Evolutionary conservation across 2,113 vertebrate genomes (phyloP).

Genomic region (Connochaetes taurinus): DNA sequence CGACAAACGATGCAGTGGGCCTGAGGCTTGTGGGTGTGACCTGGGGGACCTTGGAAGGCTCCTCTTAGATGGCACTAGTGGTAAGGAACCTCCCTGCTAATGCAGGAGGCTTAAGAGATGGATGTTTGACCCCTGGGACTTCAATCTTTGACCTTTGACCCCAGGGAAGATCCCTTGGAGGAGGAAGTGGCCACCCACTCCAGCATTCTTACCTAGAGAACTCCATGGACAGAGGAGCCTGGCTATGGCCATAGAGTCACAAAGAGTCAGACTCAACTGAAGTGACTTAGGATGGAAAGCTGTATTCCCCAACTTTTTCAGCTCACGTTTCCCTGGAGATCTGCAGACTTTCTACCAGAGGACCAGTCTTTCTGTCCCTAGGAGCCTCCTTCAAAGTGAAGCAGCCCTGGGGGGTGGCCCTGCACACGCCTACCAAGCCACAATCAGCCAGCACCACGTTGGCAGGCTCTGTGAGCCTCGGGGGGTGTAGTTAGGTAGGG

Average conservation of each 20-base stretch:
- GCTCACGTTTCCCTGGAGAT: background rate
- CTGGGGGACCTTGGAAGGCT: background rate
- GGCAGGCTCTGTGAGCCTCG: background rate
- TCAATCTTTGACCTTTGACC: background rate
- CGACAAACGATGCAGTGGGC: background rate
- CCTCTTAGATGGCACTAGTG: background rate
- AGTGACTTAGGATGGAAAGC: background rate
- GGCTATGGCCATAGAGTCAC: background rate
- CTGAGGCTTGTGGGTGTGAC: background rate
- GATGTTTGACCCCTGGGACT: background rate
- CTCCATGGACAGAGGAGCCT: background rate
- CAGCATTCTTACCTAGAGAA: background rate
- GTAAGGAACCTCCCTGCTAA: background rate
- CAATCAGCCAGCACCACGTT: accelerated
- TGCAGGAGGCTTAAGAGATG: background rate
- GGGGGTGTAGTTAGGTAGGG: background rate
- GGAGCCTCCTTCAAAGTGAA: background rate
- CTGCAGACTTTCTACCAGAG: background rate
- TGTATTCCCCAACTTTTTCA: background rate
- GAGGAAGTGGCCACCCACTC: background rate
- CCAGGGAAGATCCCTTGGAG: background rate
- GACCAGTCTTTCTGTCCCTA: background rate
- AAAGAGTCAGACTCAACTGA: background rate
- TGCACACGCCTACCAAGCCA: background rate
- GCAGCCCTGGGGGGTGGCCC: background rate